Conservation (phyloP, 2,888 invertebrate genomes). For the Drosophila infuscata region DNA sequence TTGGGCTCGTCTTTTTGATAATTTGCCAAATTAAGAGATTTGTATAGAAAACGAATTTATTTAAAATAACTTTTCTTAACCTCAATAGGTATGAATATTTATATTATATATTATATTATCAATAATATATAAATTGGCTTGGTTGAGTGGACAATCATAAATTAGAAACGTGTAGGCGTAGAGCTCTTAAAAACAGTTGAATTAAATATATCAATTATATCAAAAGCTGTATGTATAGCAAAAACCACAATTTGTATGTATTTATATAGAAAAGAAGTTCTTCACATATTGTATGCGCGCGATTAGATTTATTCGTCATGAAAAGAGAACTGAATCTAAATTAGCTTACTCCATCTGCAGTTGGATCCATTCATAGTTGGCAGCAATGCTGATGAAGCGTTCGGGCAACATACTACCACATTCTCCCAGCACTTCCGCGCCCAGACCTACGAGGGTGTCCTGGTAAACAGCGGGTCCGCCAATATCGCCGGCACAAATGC, state of each 20-base stretch:
- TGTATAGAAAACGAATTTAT: neutral
- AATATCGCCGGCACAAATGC: constrained; percentile 81
- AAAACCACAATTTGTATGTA: neutral
- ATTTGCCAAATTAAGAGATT: neutral
- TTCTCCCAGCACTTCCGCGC: constrained; percentile 71
- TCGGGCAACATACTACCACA: constrained; percentile 78
- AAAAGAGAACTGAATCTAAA: neutral
- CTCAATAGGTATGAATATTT: neutral
- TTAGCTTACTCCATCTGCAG: constrained; percentile 56
- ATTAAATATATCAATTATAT: neutral
- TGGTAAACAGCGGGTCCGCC: constrained; percentile 82
- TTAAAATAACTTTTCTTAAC: neutral
- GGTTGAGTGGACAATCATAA: neutral
- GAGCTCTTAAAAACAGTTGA: neutral
- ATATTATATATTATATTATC: neutral
- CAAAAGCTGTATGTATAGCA: too few species aligned
- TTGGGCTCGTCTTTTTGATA: neutral
- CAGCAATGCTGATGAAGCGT: constrained; percentile 72
- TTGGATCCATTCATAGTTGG: constrained; percentile 69
- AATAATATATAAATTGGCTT: neutral
- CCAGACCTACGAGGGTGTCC: constrained; percentile 72
- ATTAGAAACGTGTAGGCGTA: constrained; percentile 1
- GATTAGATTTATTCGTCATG: neutral
- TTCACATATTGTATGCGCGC: neutral
- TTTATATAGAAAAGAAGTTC: neutral